Evolutionary conservation across 2,888 invertebrate species (phyloP).

Genomic region (Watsonalla binaria): DNA sequence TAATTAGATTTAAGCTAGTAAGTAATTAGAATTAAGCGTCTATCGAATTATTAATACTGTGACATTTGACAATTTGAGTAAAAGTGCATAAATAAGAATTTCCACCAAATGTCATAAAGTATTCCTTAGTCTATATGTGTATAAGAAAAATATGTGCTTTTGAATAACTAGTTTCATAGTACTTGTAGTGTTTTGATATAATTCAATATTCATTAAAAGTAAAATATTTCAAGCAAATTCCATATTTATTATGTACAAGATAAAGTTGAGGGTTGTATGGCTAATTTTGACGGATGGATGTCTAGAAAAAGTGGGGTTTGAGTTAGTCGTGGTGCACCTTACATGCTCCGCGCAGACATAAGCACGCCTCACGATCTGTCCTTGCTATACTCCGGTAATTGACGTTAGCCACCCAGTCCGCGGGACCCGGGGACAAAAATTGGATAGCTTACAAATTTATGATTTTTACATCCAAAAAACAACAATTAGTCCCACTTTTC

Average conservation of each 20-base stretch:
- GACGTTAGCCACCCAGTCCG: slow-evolving; percentile 69
- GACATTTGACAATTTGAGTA: not conserved
- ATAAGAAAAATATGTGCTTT: too few relatives aligned
- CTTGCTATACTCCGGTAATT: slow-evolving; percentile 68
- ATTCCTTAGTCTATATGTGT: too few relatives aligned
- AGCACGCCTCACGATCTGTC: slow-evolving; percentile 64
- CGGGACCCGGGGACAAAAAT: slow-evolving; percentile 15
- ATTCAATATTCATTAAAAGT: too few relatives aligned
- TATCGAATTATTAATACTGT: too few relatives aligned
- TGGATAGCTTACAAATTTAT: slow-evolving; percentile 19
- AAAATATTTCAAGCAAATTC: too few relatives aligned
- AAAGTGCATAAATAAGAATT: not conserved
- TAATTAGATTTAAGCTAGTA: too few relatives aligned
- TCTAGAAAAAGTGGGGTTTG: not conserved
- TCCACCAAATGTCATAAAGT: not conserved
- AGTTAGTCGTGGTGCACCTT: slow-evolving; percentile 23
- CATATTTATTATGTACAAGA: not conserved
- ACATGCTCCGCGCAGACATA: slow-evolving; percentile 50
- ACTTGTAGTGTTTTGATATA: too few relatives aligned
- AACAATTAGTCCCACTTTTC: not conserved
- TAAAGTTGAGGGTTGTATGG: not conserved
- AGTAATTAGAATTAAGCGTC: too few relatives aligned
- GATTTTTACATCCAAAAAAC: slow-evolving; percentile 4
- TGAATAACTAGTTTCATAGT: too few relatives aligned
- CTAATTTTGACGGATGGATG: not conserved